phyloP scores from a whole-genome alignment of 2,888 invertebrate species.

The Anticlea derivata region DNA sequence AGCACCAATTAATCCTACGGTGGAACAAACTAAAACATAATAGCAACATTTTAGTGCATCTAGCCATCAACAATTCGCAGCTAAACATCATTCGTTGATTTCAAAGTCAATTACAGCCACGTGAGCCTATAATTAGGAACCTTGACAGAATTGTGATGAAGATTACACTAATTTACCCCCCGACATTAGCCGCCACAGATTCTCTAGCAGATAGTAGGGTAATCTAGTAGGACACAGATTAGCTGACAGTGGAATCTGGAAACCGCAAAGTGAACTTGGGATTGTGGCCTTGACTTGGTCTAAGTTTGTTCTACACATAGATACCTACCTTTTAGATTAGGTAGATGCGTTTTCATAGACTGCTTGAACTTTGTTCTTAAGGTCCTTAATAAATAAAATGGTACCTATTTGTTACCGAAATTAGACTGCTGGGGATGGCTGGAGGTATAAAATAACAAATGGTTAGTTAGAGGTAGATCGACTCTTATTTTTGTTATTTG shows the following conservation, averaged over 20 bases:
- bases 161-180: conserved; percentile 68
- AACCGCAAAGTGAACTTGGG: conserved; percentile 65
- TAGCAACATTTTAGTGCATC: conserved; percentile 8
- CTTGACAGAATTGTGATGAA: conserved; percentile 66
- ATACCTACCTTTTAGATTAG: conserved; percentile 3
- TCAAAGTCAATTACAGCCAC: conserved; percentile 26
- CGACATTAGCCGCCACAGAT: conserved; percentile 37
- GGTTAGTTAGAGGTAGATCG: too few species aligned
- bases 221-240: conserved; percentile 19
- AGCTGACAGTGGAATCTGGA: conserved; percentile 16
- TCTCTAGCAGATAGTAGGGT: conserved; percentile 6
- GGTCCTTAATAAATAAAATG: too few species aligned
- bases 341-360: neutral
- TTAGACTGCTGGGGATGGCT: too few species aligned
- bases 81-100: conserved; percentile 19
- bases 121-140: conserved; percentile 47
- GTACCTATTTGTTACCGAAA: too few species aligned
- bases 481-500: too few species aligned
- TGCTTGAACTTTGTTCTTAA: neutral
- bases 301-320: conserved; percentile 9
- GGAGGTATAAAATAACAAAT: too few species aligned
- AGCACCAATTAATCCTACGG: too few species aligned
- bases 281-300: conserved; percentile 48
- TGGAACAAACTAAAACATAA: neutral
- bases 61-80: conserved; percentile 3